Percentiles rank a stretch among this genome's conserved stretches.
These are phyloP conservation scores for Menura novaehollandiae DNA, from an alignment of 2,113 vertebrate genomes.

Conservation along the genomic window DNA sequence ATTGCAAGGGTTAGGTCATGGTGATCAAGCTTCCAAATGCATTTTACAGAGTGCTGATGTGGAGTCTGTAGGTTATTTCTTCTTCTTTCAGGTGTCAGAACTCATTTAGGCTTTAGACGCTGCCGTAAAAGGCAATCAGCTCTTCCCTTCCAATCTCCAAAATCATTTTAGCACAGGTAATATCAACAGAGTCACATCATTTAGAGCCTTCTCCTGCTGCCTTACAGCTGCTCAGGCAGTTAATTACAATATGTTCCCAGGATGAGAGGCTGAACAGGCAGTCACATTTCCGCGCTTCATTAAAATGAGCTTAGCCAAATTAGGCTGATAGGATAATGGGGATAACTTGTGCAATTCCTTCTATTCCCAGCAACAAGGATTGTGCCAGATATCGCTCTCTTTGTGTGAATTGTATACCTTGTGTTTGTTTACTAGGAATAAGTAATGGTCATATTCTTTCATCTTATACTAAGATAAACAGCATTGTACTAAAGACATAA, in stretches of 20 bases:
- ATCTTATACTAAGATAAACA: not conserved
- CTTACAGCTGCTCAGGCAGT: constrained; percentile 35
- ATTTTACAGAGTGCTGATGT: not conserved
- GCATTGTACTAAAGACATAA: not conserved
- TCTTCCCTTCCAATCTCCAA: constrained; percentile 45
- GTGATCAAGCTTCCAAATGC: not conserved
- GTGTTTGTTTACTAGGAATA: not conserved
- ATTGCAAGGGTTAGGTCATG: not conserved
- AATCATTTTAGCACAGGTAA: constrained; percentile 20
- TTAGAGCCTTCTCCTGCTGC: not conserved
- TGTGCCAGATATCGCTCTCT: not conserved
- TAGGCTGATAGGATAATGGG: constrained; percentile 6
- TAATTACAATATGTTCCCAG: constrained; percentile 58
- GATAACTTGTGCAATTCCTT: not conserved
- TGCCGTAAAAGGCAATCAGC: constrained; percentile 29
- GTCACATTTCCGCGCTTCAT: not conserved
- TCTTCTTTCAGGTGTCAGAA: constrained; percentile 26
- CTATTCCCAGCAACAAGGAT: not conserved
- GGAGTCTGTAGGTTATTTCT: not conserved
- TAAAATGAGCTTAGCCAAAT: constrained; percentile 42
- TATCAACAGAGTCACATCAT: constrained; percentile 20
- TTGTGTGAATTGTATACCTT: not conserved
- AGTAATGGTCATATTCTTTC: not conserved
- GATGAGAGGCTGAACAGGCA: constrained; percentile 26
- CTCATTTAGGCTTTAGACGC: constrained; percentile 33